Base-by-base conservation (phyloP, 1,140 invertebrate species). In the Anastrepha ludens region DNA sequence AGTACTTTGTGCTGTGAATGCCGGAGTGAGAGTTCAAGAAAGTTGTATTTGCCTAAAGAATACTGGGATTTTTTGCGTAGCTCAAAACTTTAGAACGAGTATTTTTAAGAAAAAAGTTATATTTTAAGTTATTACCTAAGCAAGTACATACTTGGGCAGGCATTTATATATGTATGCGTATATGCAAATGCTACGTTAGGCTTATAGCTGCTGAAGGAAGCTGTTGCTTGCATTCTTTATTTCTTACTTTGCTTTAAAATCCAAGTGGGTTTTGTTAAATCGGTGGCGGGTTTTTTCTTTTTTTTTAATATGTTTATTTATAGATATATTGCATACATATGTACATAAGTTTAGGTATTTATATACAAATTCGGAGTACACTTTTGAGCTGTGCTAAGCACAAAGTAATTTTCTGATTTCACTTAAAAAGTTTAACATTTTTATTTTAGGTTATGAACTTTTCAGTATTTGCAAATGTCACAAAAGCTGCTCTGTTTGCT, bases 1-100 rank as follows among this genome's bases (percentile, higher is more conserved):
- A 62, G 60, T 62, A 62, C 60, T 13, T 62, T 17, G 44, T 74
- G 67, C 44, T 5, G 44, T 74, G 20, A 70, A 15, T 41, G 2
- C 17, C 60, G 60, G 60, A 64, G 60, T 64, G 64, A 67, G 64
- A 67, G n/a, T 39, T 29, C 3, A 55, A 70, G 20, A 9, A 70
- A 13, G 2, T 17, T 17, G 41, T 20, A 81, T 55, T 81, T 81
- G 74, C 74, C 74, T 55, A 81, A 55, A 20, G 50, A 58, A 55
- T 29, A 9, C 44, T 55, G 74, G 74, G 74, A 81, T 81, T 81
- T 81, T 78, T 55, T 20, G 74, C 55, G 7, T 29, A 74, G 67
- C 3, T 74, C 41, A 74, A 74, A 17, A 7, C 15, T 3, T n/a
- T 17, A 74, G 13, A 74, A 44, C 67, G 17, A 81, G 47, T 55